These are phyloP conservation scores for Plestiodon gilberti DNA, from an alignment of 2,113 vertebrate genomes.

Conservation along the genomic window DNA sequence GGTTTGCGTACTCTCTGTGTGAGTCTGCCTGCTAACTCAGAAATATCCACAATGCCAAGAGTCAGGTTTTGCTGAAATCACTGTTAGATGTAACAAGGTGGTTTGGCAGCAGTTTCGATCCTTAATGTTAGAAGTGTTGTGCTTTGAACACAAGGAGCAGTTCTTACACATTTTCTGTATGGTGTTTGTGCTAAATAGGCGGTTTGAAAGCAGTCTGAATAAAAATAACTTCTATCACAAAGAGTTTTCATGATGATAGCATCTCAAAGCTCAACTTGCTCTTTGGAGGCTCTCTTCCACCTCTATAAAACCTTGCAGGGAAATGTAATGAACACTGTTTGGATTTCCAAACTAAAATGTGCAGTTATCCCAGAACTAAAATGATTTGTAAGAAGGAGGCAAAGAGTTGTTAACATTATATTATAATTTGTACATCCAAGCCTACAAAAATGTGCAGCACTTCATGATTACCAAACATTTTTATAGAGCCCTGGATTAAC, in stretches of 20 bases:
- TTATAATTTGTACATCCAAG: background rate
- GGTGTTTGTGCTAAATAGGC: slow-evolving; percentile 11
- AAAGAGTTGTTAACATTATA: background rate
- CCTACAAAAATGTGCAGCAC: background rate
- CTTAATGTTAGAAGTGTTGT: background rate
- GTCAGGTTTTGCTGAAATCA: slow-evolving; percentile 25
- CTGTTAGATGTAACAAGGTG: slow-evolving; percentile 1
- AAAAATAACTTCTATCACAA: background rate
- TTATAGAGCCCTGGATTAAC: background rate
- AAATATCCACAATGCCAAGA: slow-evolving; percentile 20
- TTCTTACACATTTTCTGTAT: slow-evolving; percentile 17
- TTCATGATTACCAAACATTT: background rate
- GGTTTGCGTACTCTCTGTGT: background rate
- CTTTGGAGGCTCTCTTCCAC: slow-evolving; percentile 7
- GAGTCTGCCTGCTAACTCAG: slow-evolving; percentile 20
- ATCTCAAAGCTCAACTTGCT: slow-evolving; percentile 2
- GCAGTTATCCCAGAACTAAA: background rate
- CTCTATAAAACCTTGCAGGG: background rate
- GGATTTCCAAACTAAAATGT: background rate
- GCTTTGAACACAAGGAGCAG: rapidly evolving
- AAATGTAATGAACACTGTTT: background rate
- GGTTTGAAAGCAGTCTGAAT: background rate
- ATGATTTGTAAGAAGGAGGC: background rate
- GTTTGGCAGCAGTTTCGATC: background rate
- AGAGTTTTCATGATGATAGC: background rate